Conservation (phyloP, 2,888 invertebrate species). For the Pecten maximus region DNA sequence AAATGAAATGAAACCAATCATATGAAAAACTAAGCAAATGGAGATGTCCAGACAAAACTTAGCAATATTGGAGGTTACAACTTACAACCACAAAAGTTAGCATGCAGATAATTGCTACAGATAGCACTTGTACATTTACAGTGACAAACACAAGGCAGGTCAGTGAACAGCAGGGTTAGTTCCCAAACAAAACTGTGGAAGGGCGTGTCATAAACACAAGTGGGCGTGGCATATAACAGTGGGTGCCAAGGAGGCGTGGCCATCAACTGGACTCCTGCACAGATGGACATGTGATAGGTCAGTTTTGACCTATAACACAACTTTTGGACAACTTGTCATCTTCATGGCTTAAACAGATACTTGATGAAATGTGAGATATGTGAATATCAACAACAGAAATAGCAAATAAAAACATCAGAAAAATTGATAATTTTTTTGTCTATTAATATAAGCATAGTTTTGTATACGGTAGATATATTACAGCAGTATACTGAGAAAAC, state of each 20-base stretch:
- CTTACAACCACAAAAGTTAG: slow-evolving; percentile 17
- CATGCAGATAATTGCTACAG: slow-evolving; percentile 6
- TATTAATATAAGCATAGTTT: slow-evolving; percentile 15
- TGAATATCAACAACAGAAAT: slow-evolving; percentile 21
- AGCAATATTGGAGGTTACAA: not conserved
- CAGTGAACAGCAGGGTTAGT: slow-evolving; percentile 12
- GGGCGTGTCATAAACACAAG: slow-evolving; percentile 1
- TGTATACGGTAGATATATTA: not conserved
- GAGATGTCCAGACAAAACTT: not conserved
- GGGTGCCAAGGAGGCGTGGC: not conserved
- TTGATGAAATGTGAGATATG: not conserved
- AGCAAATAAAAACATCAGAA: slow-evolving; percentile 13
- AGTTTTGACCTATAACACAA: not conserved
- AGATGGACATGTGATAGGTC: not conserved
- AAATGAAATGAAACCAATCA: not conserved
- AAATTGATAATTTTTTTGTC: slow-evolving; percentile 31
- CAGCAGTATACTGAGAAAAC: not conserved
- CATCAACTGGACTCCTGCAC: not conserved
- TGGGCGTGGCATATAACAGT: not conserved
- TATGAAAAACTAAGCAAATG: not conserved
- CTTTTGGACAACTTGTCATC: slow-evolving; percentile 1
- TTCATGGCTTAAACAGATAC: slow-evolving; percentile 8
- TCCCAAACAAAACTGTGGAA: not conserved
- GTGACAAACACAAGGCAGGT: not conserved
- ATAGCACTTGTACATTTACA: not conserved